Base-by-base conservation (phyloP, 2,113 vertebrate genomes). In the Megaceryle torquata region DNA sequence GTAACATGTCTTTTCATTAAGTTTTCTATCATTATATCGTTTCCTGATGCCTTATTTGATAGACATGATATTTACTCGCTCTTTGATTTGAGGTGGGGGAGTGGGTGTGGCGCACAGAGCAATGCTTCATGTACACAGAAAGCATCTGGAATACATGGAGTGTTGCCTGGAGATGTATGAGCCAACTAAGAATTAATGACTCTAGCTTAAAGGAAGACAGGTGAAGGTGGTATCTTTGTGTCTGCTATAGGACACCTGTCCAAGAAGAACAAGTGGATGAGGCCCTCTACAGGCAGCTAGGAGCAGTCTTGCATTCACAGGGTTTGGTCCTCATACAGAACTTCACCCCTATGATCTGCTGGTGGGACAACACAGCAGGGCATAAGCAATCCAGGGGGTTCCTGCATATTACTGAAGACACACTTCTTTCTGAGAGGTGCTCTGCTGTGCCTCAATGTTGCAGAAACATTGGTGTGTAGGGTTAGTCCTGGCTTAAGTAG, bases 371-470 rank as follows among this genome's bases (percentile, higher is more conserved):
- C 43, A 51, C 18, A 75, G 14, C 25, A 68, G 20, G 25, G 20
- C 9, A 24, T 18, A 33, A 75, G 25, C 28, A 79, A 84, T n/a
- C 39, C n/a, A 37, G 31, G 13, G 39, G 7, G 14, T 25, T 74
- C 41, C 39, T 68, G 41, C 26, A 51, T 5, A 56, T 41, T 7
- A 44, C 20, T 4, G 3, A 39, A 56, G 26, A 43, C 21, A 68
- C 39, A 39, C 31, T 68, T 84, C 35, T 19, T 31, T 8, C 88
- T 39, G 24, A 54, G 33, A 44, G 28, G 7, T 64, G 18, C 4
- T 59, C 31, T 67, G 6, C 13, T 82, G n/a, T 26, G 8, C 48
- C 10, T 26, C 28, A 50, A 0, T 1, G 0, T 0, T 56, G 18
- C 20, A 39, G 13, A 56, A 89, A 69, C 11, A 54, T 13, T 2